phyloP scores from a whole-genome alignment of 2,888 invertebrate genomes.

The Drosophila fulvimacula region DNA sequence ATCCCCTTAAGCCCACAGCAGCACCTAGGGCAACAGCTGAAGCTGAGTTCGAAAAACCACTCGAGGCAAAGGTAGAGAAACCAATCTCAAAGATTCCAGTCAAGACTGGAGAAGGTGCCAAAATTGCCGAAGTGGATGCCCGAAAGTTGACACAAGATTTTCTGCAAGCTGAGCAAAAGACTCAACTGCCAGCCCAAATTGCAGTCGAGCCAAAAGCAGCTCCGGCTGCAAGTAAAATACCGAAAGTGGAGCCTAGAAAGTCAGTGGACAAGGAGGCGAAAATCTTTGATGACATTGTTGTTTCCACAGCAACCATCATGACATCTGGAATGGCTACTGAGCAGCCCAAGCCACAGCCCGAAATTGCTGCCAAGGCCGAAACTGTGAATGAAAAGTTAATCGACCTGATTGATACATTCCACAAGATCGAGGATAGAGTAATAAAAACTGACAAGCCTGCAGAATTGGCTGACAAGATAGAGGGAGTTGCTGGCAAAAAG shows the following conservation, averaged over 20 bases:
- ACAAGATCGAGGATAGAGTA: conserved; percentile 59
- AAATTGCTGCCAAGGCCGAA: conserved; percentile 64
- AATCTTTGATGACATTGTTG: conserved; percentile 58
- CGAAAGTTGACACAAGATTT: conserved; percentile 67
- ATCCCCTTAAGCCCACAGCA: conserved; percentile 60
- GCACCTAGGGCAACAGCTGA: conserved; percentile 66
- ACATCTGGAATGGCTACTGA: conserved; percentile 58
- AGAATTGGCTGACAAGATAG: conserved; percentile 43
- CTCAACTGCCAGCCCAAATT: conserved; percentile 29
- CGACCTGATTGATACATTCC: conserved; percentile 67
- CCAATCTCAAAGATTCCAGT: conserved; percentile 67
- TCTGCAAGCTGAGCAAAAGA: conserved; percentile 62
- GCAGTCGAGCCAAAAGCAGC: conserved; percentile 48
- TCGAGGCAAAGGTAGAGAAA: conserved; percentile 61
- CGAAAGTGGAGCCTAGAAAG: conserved; percentile 71
- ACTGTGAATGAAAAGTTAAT: conserved; percentile 60
- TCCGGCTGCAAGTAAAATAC: conserved; percentile 69
- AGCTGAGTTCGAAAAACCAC: conserved; percentile 48
- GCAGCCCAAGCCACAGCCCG: conserved; percentile 40
- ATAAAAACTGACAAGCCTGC: conserved; percentile 45
- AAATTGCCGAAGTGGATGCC: conserved; percentile 55
- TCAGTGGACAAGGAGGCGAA: conserved; percentile 62
- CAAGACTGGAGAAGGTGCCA: conserved; percentile 42
- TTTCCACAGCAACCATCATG: conserved; percentile 60
- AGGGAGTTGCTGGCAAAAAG: conserved; percentile 23